Conservation (phyloP, 2,797 vertebrate species). For the Coreius guichenoti region DNA sequence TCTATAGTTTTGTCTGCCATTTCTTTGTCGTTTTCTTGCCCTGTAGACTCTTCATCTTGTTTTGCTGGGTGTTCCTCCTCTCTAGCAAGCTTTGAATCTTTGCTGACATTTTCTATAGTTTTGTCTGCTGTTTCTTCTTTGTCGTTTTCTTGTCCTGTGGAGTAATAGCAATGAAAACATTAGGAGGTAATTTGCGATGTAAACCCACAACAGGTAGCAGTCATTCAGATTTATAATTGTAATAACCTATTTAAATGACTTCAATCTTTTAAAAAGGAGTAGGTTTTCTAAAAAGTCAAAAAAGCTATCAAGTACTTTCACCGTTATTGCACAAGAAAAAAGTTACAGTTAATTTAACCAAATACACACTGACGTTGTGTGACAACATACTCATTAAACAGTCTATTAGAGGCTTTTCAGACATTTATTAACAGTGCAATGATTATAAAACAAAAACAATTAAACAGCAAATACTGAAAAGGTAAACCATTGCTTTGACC, state of each 20-base stretch:
- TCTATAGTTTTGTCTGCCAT: constrained; percentile 13
- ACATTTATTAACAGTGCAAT: neutral
- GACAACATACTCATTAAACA: neutral
- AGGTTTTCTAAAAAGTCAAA: neutral
- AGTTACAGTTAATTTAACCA: neutral
- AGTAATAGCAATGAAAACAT: constrained; percentile 25
- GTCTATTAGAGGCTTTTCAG: neutral
- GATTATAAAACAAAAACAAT: neutral
- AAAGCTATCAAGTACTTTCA: neutral
- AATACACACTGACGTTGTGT: neutral
- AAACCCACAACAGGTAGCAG: neutral
- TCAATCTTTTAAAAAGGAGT: neutral
- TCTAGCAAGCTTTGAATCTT: neutral
- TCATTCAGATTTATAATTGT: neutral
- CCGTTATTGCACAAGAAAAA: neutral
- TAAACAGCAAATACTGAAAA: neutral
- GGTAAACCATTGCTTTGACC: neutral
- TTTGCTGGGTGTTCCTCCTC: neutral
- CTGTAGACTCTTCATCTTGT: constrained; percentile 35
- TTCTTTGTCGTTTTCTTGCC: constrained; percentile 6
- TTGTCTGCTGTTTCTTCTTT: neutral
- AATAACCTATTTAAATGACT: neutral
- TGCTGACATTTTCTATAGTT: constrained; percentile 14
- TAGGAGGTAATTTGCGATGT: neutral
- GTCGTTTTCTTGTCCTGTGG: constrained; percentile 10